Evolutionary conservation across 2,113 vertebrate species (phyloP).

Genomic region (Geococcyx californianus): DNA sequence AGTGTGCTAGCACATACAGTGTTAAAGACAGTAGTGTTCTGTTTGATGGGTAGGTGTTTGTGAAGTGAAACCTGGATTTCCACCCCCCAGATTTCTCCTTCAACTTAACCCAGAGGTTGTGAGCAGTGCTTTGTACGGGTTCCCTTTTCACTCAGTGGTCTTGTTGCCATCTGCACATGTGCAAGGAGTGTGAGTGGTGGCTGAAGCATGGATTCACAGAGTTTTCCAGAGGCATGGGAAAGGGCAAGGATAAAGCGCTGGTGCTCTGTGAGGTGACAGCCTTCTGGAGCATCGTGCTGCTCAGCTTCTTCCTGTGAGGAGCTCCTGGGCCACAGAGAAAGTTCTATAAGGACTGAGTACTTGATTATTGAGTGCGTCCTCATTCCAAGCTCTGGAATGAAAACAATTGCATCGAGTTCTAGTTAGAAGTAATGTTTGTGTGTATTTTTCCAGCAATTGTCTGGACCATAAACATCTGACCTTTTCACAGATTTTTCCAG

Average conservation of each 20-base stretch:
- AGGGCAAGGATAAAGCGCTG: background rate
- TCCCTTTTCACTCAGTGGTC: background rate
- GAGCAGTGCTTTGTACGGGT: background rate
- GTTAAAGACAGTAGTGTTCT: background rate
- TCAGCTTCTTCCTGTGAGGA: background rate
- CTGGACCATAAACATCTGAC: slow-evolving; percentile 35
- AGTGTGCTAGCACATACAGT: background rate
- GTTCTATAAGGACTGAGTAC: background rate
- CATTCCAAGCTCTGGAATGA: background rate
- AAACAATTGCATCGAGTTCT: background rate
- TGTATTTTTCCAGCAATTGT: slow-evolving; percentile 53
- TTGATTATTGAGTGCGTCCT: background rate
- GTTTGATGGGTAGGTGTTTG: background rate
- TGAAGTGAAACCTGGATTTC: background rate
- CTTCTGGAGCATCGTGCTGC: background rate
- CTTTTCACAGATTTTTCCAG: slow-evolving; percentile 32
- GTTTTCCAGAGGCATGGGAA: background rate
- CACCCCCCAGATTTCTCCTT: background rate
- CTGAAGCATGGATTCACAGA: background rate
- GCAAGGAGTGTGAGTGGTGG: background rate
- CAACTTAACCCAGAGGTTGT: background rate
- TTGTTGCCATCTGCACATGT: background rate
- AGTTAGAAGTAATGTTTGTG: slow-evolving; percentile 39
- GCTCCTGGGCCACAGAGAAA: background rate
- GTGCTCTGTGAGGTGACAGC: background rate